Base-by-base conservation (phyloP, 2,797 vertebrate genomes). In the Sardinella longiceps region DNA sequence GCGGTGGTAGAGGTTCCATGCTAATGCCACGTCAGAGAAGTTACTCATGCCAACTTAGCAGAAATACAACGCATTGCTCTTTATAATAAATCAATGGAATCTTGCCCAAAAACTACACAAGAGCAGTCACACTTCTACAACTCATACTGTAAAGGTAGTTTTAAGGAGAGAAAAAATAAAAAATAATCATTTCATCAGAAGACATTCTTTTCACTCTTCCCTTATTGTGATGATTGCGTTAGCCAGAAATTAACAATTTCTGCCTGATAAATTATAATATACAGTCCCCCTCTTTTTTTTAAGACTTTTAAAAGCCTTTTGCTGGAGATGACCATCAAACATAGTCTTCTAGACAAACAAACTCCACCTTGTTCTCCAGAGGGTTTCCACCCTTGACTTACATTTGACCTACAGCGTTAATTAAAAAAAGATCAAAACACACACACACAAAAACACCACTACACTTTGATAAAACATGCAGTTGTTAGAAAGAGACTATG, bases 381-480 rank as follows among this genome's bases (percentile, higher is more conserved):
- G 12, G 25, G 10, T n/a, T 50, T 28, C n/a, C 60, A 30, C 12
- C 63, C 63, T 70, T 70, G 14, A 37, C 66, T 20, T 20, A 33
- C 5, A 70, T 6, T 74, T 74, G 33, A 74, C 66, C 66, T 20
- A 20, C 15, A 33, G 14, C 33, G 37, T 74, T 74, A 18, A 74
- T 74, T 37, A 74, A 74, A 53, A 53, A n/a, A 66, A 66, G 25
- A 30, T 15, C 11, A 33, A 30, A 66, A 66, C 46, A 58, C 56
- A 10, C n/a, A 25, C 66, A 74, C 66, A 70, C 63, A 74, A 7
- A 74, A 74, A 74, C 66, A 74, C 15, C 33, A 39, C 66, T 74
- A 39, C 33, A 74, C 15, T 74, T 74, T 74, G 66, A 74, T 39
- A 74, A 33, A 39, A 74, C 66, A 74, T 74, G 66, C 66, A 74